These are phyloP conservation scores for Caradrina clavipalpis DNA, from an alignment of 2,888 invertebrate genomes.

Conservation along the genomic window DNA sequence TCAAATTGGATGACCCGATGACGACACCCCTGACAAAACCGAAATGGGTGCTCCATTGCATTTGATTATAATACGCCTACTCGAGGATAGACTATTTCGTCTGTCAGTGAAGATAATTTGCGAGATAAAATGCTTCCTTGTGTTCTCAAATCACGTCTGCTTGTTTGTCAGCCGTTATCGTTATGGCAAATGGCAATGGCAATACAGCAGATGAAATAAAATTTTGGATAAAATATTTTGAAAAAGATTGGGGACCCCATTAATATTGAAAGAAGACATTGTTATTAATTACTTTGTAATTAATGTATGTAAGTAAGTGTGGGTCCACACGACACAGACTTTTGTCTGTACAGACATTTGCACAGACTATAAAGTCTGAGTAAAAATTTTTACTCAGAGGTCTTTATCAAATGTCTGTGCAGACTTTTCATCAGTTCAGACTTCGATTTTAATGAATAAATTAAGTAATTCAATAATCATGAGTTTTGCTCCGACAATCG, in stretches of 20 bases:
- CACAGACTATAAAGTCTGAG: no score
- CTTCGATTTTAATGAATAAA: no score
- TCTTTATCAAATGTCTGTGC: no score
- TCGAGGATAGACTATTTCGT: slow-evolving; percentile 26
- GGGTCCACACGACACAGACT: no score
- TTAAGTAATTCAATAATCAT: no score
- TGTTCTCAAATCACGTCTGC: neutral
- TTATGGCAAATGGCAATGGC: no score
- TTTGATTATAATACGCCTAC: slow-evolving; percentile 60
- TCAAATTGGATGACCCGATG: slow-evolving; percentile 63
- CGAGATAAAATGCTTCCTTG: slow-evolving; percentile 46
- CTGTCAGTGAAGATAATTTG: slow-evolving; percentile 50
- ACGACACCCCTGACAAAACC: slow-evolving; percentile 44
- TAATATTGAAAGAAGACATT: neutral
- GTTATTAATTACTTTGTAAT: neutral
- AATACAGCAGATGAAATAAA: slow-evolving; percentile 4
- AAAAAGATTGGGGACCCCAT: neutral
- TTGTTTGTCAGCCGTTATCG: slow-evolving; percentile 8
- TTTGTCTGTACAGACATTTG: no score
- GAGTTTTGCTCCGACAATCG: no score
- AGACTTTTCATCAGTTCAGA: no score
- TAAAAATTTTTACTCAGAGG: no score
- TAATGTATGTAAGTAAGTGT: no score
- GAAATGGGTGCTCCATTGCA: slow-evolving; percentile 59
- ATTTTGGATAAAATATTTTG: neutral